phyloP scores from a whole-genome alignment of 2,113 vertebrate species.

The Rhinichthys klamathensis region DNA sequence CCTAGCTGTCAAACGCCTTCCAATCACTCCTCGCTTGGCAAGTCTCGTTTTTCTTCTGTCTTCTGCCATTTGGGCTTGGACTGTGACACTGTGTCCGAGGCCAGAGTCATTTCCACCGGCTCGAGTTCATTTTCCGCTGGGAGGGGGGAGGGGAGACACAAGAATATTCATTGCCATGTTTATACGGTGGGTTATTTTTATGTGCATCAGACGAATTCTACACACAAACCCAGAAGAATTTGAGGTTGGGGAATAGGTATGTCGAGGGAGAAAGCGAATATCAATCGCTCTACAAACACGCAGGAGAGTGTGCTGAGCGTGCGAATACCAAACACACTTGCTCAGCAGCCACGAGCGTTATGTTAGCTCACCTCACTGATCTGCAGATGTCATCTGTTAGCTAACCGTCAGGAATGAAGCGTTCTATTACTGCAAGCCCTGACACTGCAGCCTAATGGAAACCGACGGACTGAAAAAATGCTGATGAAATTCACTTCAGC shows the following conservation, averaged over 20 bases:
- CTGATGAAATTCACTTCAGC: neutral
- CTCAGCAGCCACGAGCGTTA: slow-evolving; percentile 3
- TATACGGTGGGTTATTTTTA: neutral
- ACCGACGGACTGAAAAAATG: neutral
- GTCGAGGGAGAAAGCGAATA: neutral
- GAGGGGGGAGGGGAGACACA: neutral
- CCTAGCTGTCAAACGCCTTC: neutral
- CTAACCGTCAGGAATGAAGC: slow-evolving; percentile 12
- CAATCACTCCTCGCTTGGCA: slow-evolving; percentile 60
- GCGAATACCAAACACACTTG: slow-evolving; percentile 19
- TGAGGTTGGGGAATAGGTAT: neutral
- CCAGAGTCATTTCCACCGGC: slow-evolving; percentile 66
- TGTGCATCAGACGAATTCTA: neutral
- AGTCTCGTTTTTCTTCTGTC: slow-evolving; percentile 1
- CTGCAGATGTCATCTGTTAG: slow-evolving; percentile 16
- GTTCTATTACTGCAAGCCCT: neutral
- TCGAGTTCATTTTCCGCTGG: slow-evolving; percentile 50
- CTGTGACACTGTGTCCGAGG: slow-evolving; percentile 54
- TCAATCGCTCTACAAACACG: neutral
- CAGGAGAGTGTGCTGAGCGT: slow-evolving; percentile 11
- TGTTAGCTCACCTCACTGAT: neutral
- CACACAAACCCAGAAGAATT: neutral
- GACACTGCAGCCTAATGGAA: neutral
- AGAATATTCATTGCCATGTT: neutral
- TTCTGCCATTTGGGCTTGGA: slow-evolving; percentile 48